phyloP scores from a whole-genome alignment of 2,888 invertebrate genomes.

The Polymixis lichenea region DNA sequence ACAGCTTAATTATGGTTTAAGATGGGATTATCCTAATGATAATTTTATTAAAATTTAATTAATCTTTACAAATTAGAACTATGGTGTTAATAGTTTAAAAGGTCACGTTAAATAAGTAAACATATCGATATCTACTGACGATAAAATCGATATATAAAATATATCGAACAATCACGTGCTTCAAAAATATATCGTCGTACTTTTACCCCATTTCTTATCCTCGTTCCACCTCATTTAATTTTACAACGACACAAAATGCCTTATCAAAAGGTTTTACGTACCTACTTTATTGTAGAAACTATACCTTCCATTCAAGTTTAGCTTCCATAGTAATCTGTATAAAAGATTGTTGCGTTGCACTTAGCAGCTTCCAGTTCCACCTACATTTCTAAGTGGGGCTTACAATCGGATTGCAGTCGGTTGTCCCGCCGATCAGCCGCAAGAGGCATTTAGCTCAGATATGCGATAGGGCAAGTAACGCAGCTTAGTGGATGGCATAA shows the following conservation, averaged over 20 bases:
- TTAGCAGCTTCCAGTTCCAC: conserved; percentile 49
- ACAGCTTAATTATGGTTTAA: background rate
- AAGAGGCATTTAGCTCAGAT: conserved; percentile 27
- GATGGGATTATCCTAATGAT: conserved; percentile 2
- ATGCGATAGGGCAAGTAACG: conserved; percentile 35
- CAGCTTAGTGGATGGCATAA: conserved; percentile 15
- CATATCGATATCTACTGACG: background rate
- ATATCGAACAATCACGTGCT: background rate
- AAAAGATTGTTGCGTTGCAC: conserved; percentile 53
- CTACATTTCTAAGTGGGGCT: conserved; percentile 59
- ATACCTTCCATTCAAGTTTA: conserved; percentile 43
- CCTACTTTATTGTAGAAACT: conserved; percentile 38
- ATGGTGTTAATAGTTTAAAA: background rate
- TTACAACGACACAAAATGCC: conserved; percentile 32
- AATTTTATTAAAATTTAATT: conserved; percentile 2
- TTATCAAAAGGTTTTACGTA: conserved; percentile 41
- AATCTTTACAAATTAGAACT: background rate
- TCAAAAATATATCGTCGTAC: conserved; percentile 2
- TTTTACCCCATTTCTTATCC: conserved; percentile 22
- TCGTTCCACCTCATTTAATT: conserved; percentile 36
- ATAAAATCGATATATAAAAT: conserved; percentile 12
- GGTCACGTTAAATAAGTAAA: background rate
- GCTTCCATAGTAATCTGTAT: conserved; percentile 43
- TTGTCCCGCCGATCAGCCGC: conserved; percentile 37
- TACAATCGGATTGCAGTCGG: conserved; percentile 60